Evolutionary conservation across 2,113 vertebrate species (phyloP), one percentile per base, ranked within the genome.

Genomic region (Mastomys coucha): DNA sequence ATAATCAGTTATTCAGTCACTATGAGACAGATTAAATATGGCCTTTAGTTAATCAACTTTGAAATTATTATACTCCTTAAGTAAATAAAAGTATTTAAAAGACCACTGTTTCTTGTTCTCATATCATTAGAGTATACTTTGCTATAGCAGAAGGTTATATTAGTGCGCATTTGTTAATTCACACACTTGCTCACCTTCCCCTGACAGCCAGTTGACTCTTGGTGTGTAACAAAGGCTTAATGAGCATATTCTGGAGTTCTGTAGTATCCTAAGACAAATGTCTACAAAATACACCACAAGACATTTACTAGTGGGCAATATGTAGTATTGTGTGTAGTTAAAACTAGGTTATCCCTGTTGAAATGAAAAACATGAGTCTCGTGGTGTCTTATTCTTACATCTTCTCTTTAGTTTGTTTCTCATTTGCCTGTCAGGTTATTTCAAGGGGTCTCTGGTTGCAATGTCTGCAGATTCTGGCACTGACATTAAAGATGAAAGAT

Each of bases 311-410:
- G 75, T 69, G 84, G 65, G 88, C 69, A 95, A 78, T 96, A 85
- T 85, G 77, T 89, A 96, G 94, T 96, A 96, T 96, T 92, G 86
- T 93, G 91, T 89, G 93, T 96, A 97, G 97, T 97, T 97, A 98
- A 97, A 97, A 96, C 65, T 97, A 93, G 91, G 97, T 96, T 97
- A 91, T 51, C 78, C 92, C 96, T 96, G 96, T 98, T 95, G 96
- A 94, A 89, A 87, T 96, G 82, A 94, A 97, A 96, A 97, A 98
- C 0, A 72, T 95, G 94, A 96, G 39, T 85, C 86, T 91, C 85
- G 2, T 1, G 13, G 65, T 93, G 28, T 78, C 36, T 9, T 85
- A 63, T 58, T 82, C 77, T 86, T 89, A 91, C 91, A 84, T 93
- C 97, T 97, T 53, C 9, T 53, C 51, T 53, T 94, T 97, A 88